Evolutionary conservation across 2,888 invertebrate genomes (phyloP).

Genomic region (Drosophila atripex): DNA sequence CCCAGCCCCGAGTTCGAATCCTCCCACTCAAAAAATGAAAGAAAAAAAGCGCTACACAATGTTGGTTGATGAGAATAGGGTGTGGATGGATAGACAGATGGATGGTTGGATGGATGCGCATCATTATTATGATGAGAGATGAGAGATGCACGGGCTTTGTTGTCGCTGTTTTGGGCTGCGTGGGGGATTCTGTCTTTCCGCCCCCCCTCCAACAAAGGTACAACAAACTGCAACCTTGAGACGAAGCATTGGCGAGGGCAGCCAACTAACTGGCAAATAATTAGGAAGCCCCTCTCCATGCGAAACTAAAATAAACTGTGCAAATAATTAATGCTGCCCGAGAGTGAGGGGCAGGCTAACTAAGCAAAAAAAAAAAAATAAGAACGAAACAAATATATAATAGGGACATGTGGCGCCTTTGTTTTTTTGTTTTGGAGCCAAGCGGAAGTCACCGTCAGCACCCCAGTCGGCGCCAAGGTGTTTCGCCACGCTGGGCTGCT

Average conservation of each 20-base stretch:
- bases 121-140: conserved; percentile 38
- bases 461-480: conserved; percentile 18
- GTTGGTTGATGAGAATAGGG: conserved; percentile 42
- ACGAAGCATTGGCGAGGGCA: conserved; percentile 31
- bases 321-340: conserved; percentile 68
- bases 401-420: conserved; percentile 68
- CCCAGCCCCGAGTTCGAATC: conserved; percentile 39
- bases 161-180: conserved; percentile 10
- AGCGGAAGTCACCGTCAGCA: conserved; percentile 57
- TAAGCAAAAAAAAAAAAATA: conserved; percentile 9
- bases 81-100: conserved; percentile 48
- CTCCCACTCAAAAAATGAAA: conserved; percentile 24
- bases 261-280: conserved; percentile 51
- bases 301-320: conserved; percentile 55
- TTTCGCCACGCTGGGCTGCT: conserved; percentile 27
- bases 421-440: conserved; percentile 38
- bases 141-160: conserved; percentile 20
- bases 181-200: neutral
- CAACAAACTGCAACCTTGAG: conserved; percentile 45
- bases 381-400: conserved; percentile 19
- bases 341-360: conserved; percentile 8
- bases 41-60: conserved; percentile 55
- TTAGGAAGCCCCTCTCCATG: conserved; percentile 41
- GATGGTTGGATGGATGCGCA: conserved; percentile 52
- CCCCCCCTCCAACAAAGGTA: conserved; percentile 24